Evolutionary conservation across 2,888 invertebrate genomes (phyloP), one percentile per base, ranked within the genome.

Genomic region (Scaptomyza reducta): DNA sequence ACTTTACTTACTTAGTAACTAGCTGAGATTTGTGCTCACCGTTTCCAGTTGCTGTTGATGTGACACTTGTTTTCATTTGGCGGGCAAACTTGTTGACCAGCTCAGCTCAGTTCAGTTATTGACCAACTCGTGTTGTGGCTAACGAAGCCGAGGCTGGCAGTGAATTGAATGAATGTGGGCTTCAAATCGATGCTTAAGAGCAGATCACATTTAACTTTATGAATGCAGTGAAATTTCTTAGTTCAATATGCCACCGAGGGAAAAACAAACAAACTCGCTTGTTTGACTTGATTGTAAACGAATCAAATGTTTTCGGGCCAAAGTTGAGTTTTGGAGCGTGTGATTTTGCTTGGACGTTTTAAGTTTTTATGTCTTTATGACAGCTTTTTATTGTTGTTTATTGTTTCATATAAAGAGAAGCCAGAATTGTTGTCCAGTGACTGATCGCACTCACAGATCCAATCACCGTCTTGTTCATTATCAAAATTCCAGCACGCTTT

Each of bases 401-500:
- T 81, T 74, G 60, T 70, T 67, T 79, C 80, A 82, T 87, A 82
- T 71, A 88, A 85, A 85, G 45, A 62, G 67, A 56, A 66, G 68
- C 25, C 31, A 45, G 41, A 42, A 58, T 65, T 40, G 61, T 61
- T 65, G 47, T 27, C 38, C 61, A 68, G 74, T 81, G 83, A 84
- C 70, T 74, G 79, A 66, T 78, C 75, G 51, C 70, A 53, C 60
- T 50, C 45, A 35, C 42, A 25, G 50, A 42, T 22, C 42, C 69
- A 56, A 54, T 65, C 66, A 46, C 67, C 46, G 77, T 49, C 40
- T 67, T 82, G 72, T 84, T 81, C 79, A 86, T 62, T 68, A 70
- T 64, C 64, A 76, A 82, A 82, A 82, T 82, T 82, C 82, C 82
- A 86, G 71, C 82, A 82, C 88, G 82, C 82, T 82, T 85, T 85